Conservation (phyloP, 2,888 invertebrate genomes). For the Atrina japonica region DNA sequence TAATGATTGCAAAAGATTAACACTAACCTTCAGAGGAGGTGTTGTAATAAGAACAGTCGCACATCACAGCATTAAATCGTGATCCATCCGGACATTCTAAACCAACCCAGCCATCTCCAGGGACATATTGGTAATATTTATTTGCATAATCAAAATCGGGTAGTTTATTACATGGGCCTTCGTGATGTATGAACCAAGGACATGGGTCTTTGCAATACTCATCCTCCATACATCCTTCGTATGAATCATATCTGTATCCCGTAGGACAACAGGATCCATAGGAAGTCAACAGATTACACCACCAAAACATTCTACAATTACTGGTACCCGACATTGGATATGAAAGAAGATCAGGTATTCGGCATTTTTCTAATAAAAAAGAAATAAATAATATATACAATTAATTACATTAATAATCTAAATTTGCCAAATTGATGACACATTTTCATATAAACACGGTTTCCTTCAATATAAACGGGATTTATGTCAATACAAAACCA, state of each 20-base stretch:
- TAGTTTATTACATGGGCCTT: slow-evolving; percentile 48
- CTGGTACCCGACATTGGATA: slow-evolving; percentile 45
- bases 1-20: background rate
- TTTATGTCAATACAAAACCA: too few species aligned
- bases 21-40: background rate
- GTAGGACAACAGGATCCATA: slow-evolving; percentile 54
- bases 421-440: too few species aligned
- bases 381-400: background rate
- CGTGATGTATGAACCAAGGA: slow-evolving; percentile 10
- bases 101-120: slow-evolving; percentile 52
- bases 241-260: slow-evolving; percentile 40
- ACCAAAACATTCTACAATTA: slow-evolving; percentile 57
- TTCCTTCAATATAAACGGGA: too few species aligned
- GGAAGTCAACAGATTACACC: slow-evolving; percentile 47
- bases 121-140: slow-evolving; percentile 45
- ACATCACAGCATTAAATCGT: slow-evolving; percentile 45
- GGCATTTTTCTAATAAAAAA: slow-evolving; percentile 52
- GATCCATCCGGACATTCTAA: slow-evolving; percentile 55
- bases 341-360: slow-evolving; percentile 26
- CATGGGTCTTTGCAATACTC: slow-evolving; percentile 41
- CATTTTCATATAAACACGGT: too few species aligned
- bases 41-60: slow-evolving; percentile 35
- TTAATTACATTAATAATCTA: too few species aligned
- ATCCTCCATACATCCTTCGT: slow-evolving; percentile 45
- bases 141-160: slow-evolving; percentile 32